Evolutionary conservation across 2,888 invertebrate genomes (phyloP).

Genomic region (Mythimna loreyi): DNA sequence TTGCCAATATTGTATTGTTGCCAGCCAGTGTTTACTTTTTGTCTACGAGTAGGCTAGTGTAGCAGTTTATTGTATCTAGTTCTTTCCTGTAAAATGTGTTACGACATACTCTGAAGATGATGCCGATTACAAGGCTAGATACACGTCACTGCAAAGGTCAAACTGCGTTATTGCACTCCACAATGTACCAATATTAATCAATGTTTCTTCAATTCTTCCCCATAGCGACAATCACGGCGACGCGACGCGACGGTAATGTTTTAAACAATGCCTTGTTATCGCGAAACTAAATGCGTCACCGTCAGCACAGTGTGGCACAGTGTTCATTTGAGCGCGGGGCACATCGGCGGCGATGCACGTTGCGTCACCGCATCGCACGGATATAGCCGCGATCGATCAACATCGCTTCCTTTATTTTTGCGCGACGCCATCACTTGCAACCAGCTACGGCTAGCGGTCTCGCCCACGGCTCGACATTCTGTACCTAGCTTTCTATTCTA

Average conservation of each 20-base stretch:
- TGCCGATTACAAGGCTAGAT: constrained; percentile 6
- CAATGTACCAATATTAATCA: constrained; percentile 36
- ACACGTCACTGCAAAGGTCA: constrained; percentile 28
- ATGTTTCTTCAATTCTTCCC: constrained; percentile 23
- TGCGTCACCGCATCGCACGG: constrained; percentile 80
- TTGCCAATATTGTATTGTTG: constrained; percentile 56
- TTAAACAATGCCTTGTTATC: constrained; percentile 63
- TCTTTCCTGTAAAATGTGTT: not conserved
- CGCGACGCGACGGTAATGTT: constrained; percentile 38
- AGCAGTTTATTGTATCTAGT: constrained; percentile 3
- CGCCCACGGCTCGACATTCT: constrained; percentile 66
- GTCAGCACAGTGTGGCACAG: constrained; percentile 52
- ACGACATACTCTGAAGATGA: constrained; percentile 5
- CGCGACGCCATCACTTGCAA: constrained; percentile 63
- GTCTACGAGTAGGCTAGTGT: not conserved
- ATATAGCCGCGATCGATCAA: constrained; percentile 83
- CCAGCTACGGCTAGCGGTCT: constrained; percentile 56
- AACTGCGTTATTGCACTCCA: constrained; percentile 7
- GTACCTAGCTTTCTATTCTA: constrained; percentile 68
- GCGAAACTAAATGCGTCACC: constrained; percentile 63
- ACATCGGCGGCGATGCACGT: constrained; percentile 61
- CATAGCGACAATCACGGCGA: constrained; percentile 47
- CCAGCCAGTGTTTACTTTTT: constrained; percentile 30
- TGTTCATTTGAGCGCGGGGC: constrained; percentile 61
- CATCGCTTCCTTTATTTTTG: constrained; percentile 79